Conservation (phyloP, 2,113 vertebrate genomes). For the Mustelus asterias region DNA sequence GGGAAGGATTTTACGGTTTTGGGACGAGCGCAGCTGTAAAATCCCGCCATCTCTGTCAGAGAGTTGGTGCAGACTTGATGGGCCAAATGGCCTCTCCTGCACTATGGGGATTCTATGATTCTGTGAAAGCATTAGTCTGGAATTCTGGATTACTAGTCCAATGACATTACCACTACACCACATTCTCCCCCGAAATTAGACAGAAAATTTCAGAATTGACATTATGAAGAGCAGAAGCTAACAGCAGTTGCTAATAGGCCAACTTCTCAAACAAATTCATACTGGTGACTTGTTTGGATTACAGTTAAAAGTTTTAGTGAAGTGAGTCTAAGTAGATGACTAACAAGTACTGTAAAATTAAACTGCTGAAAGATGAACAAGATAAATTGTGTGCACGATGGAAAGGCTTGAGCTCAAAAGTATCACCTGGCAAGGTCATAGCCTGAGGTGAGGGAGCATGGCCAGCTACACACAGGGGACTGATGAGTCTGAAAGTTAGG, state of each 20-base stretch:
- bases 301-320: neutral
- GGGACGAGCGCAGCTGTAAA: no score
- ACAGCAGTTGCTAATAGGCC: neutral
- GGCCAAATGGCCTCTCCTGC: no score
- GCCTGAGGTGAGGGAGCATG: neutral
- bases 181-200: neutral
- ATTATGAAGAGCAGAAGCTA: neutral
- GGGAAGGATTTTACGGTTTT: no score
- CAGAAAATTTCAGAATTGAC: neutral
- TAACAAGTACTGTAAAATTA: neutral
- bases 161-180: no score
- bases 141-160: no score
- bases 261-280: neutral
- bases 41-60: no score
- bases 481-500: neutral
- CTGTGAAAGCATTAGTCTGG: no score
- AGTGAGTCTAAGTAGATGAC: neutral
- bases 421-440: neutral
- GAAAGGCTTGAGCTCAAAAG: neutral
- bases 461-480: neutral
- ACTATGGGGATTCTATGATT: no score
- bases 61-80: no score
- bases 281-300: neutral
- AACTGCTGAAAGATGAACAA: slow-evolving; percentile 7
- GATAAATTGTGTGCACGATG: neutral